Evolutionary conservation across 2,797 vertebrate genomes (phyloP).

Genomic region (Merluccius polli): DNA sequence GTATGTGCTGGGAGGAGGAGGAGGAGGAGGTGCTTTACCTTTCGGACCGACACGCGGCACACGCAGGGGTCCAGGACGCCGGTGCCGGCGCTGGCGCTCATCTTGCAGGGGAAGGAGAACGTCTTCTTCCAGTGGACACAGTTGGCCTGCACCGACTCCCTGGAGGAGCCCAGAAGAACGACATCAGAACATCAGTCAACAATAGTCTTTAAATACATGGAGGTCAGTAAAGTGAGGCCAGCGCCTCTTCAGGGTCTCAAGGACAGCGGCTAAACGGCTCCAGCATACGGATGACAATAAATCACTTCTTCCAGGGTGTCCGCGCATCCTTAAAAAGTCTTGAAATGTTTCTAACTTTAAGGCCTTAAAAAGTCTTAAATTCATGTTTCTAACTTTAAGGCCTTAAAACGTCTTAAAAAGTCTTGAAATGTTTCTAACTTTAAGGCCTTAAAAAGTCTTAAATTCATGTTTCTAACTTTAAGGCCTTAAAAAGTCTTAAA

Average conservation of each 20-base stretch:
- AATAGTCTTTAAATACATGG: neutral
- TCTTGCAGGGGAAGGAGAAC: conserved; percentile 94
- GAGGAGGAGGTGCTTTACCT: conserved; percentile 71
- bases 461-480: too few species aligned
- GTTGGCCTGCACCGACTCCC: conserved; percentile 92
- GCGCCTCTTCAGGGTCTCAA: neutral
- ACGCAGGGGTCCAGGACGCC: conserved; percentile 92
- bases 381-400: too few species aligned
- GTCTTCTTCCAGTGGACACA: conserved; percentile 91
- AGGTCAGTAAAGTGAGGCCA: neutral
- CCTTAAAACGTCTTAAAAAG: too few species aligned
- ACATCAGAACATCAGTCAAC: neutral
- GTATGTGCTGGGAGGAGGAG: neutral
- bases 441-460: too few species aligned
- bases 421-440: too few species aligned
- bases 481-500: too few species aligned
- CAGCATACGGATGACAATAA: too few species aligned
- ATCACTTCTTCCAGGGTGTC: too few species aligned
- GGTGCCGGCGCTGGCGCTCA: conserved; percentile 88
- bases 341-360: too few species aligned
- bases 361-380: too few species aligned
- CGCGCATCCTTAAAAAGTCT: too few species aligned
- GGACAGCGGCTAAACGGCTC: neutral
- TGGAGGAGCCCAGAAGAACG: conserved; percentile 45
- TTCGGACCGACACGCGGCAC: conserved; percentile 93